Base-by-base conservation (phyloP, 2,113 vertebrate species). In the Scomber japonicus region DNA sequence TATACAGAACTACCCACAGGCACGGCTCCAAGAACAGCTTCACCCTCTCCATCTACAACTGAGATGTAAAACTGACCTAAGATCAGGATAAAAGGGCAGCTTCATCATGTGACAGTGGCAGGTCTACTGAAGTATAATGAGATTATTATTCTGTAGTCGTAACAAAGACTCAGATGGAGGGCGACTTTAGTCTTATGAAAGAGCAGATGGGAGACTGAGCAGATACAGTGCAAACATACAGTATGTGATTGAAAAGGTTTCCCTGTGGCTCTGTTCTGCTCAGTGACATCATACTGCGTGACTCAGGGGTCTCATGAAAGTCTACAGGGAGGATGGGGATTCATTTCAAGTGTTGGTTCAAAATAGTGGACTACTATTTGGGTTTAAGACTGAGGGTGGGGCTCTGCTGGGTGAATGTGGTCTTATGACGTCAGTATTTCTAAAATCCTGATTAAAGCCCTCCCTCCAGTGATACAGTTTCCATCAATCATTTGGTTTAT, bases 71-170 rank as follows among this genome's bases (percentile, higher is more conserved):
- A 71, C 64, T 12, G 82, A 76, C 21, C 62, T 45, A 13, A 9
- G 57, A 81, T 69, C 67, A 40, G 44, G 16, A 40, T 17, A 0
- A 59, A 71, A 66, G 69, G 62, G 53, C 50, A 77, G 50, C 55
- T 17, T 35, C 24, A 59, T 81, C 92, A 95, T 93, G 90, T 94
- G 94, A 94, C 48, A 48, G 19, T 44, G 66, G 74, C 51, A 54
- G 83, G 54, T 79, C 65, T 67, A 35, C 62, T 86, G 55, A 83
- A 89, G 83, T 40, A 95, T 93, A 94, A 94, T 86, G 83, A 82
- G 92, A 91, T 93, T 91, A 95, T 92, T 94, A 92, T 95, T 51
- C 80, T 19, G 3, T 46, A 80, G 80, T 78, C 24, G 9, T 83
- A 81, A 87, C 65, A 84, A 66, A 76, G 46, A 24, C 73, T 89